Conservation (phyloP, 2,113 vertebrate species). For the Amblyornis subalaris region DNA sequence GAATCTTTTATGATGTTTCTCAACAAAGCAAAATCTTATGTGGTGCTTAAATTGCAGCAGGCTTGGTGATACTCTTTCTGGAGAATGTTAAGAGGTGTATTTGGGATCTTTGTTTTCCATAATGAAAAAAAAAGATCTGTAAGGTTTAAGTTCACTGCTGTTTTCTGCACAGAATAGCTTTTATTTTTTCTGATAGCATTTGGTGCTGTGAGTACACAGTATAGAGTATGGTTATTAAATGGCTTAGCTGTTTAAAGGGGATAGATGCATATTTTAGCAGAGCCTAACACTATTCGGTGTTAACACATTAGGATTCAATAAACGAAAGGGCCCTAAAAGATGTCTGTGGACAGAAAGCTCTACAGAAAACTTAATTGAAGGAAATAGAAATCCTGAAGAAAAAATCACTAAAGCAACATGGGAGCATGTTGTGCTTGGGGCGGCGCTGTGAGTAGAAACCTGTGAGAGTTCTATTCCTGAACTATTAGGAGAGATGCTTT, state of each 20-base stretch:
- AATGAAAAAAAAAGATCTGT: not conserved
- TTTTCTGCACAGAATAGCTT: not conserved
- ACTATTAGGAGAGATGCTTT: not conserved
- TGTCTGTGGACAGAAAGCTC: not conserved
- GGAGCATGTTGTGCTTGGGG: not conserved
- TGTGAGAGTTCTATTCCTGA: not conserved
- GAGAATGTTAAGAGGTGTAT: not conserved
- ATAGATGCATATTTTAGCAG: not conserved
- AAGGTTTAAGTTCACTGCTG: not conserved
- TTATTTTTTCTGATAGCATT: not conserved
- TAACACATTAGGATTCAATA: not conserved
- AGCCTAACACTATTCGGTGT: not conserved
- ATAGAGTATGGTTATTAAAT: not conserved
- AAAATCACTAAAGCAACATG: not conserved
- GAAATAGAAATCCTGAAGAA: not conserved
- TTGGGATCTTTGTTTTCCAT: not conserved
- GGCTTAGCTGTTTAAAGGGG: not conserved
- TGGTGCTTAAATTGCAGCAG: not conserved
- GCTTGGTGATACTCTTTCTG: not conserved
- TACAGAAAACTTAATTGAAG: not conserved
- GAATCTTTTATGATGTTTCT: not conserved
- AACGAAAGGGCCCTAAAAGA: not conserved
- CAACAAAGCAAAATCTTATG: not conserved
- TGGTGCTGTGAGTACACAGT: not conserved
- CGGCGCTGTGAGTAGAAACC: not conserved